Conservation (phyloP, 1,140 invertebrate genomes). For the Neuroterus valhalla region DNA sequence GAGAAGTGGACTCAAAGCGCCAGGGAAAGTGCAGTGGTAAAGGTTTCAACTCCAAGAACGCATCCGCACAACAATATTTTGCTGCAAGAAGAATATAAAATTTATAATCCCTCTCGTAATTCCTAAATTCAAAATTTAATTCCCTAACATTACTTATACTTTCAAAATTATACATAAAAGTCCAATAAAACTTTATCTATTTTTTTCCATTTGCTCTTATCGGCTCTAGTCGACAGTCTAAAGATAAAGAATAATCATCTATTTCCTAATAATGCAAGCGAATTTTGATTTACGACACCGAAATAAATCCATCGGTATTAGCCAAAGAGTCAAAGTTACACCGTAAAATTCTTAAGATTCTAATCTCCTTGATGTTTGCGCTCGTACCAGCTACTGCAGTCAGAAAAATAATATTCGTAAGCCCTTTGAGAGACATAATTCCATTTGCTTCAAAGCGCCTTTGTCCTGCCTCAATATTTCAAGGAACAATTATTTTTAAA, state of each 20-base stretch:
- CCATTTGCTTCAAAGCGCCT: too few species aligned
- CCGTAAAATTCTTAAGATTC: constrained; percentile 5
- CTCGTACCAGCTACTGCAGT: neutral
- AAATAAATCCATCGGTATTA: constrained; percentile 13
- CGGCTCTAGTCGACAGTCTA: neutral
- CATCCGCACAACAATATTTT: neutral
- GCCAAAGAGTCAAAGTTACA: neutral
- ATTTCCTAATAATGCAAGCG: neutral
- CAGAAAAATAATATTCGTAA: neutral
- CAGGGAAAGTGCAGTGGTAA: constrained; percentile 7
- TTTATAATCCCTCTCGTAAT: neutral
- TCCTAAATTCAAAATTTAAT: too few species aligned
- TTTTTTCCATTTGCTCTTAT: neutral
- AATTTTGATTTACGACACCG: constrained; percentile 5
- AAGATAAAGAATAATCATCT: neutral
- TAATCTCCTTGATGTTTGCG: constrained; percentile 11
- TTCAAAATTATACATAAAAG: too few species aligned
- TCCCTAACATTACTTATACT: neutral
- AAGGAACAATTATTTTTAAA: too few species aligned
- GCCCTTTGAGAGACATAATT: too few species aligned
- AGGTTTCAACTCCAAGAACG: neutral
- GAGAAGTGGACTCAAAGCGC: constrained; percentile 40
- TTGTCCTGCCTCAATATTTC: too few species aligned
- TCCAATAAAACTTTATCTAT: too few species aligned
- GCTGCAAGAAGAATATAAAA: neutral